These are phyloP conservation scores for Sinocyclocheilus anophthalmus DNA, from an alignment of 2,113 vertebrate genomes.

Conservation along the genomic window DNA sequence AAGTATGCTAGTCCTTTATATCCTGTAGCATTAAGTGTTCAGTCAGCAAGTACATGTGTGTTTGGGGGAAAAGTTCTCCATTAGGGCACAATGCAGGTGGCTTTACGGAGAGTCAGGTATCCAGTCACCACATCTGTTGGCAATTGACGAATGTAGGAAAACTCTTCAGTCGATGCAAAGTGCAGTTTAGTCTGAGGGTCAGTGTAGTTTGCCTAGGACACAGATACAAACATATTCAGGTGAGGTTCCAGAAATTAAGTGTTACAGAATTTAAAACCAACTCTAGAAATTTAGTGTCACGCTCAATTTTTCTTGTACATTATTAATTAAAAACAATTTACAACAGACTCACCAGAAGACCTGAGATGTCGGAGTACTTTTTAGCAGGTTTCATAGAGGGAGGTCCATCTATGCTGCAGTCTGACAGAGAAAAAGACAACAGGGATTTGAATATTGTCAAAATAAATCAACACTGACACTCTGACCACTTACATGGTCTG, in stretches of 20 bases:
- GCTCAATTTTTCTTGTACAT: too few relatives aligned
- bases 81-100: constrained; percentile 92
- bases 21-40: too few relatives aligned
- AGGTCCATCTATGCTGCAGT: constrained; percentile 93
- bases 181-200: constrained; percentile 97
- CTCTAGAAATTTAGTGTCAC: too few relatives aligned
- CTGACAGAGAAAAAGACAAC: constrained; percentile 64
- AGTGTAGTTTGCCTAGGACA: constrained; percentile 90
- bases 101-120: constrained; percentile 93
- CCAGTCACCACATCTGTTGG: constrained; percentile 92
- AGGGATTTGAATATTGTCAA: background rate
- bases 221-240: background rate
- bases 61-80: background rate
- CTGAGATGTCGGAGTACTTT: constrained; percentile 98
- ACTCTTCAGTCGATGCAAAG: constrained; percentile 92
- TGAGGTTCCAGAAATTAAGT: too few relatives aligned
- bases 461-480: background rate
- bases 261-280: too few relatives aligned
- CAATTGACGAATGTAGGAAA: constrained; percentile 93
- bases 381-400: constrained; percentile 94
- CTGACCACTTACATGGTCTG: too few relatives aligned
- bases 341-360: constrained; percentile 85
- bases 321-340: background rate
- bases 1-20: too few relatives aligned
- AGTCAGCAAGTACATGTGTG: too few relatives aligned